A percentile compares a stretch with the other conserved stretches of the same genome.
phyloP scores from a whole-genome alignment of 2,113 vertebrate genomes.

The Ornithorhynchus anatinus region DNA sequence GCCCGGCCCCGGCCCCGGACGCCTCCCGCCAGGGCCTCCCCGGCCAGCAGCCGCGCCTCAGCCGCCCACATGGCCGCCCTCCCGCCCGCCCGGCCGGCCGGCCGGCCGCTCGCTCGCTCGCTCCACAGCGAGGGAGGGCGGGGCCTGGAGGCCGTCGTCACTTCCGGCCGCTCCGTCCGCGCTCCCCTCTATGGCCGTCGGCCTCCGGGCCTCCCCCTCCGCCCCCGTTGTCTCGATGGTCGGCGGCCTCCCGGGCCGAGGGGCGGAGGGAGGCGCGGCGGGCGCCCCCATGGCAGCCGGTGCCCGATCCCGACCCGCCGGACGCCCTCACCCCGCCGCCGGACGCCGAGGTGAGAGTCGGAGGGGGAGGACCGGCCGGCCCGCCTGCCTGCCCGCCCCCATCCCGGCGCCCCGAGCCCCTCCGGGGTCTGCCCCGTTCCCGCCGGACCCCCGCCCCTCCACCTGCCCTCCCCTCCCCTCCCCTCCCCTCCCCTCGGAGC shows the following conservation, averaged over 20 bases:
- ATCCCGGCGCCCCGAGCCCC: background rate
- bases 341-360: constrained; percentile 43
- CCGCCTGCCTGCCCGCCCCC: background rate
- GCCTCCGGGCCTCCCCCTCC: background rate
- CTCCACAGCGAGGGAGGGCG: background rate
- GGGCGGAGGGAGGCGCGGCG: background rate
- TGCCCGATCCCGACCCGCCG: background rate
- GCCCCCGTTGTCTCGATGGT: background rate
- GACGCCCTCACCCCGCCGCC: no score
- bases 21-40: background rate
- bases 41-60: background rate
- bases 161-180: background rate
- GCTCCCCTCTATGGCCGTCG: no score
- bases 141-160: background rate
- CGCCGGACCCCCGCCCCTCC: background rate
- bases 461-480: background rate
- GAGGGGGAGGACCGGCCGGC: background rate
- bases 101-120: background rate
- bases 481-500: no score
- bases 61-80: background rate
- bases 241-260: background rate
- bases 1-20: background rate
- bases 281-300: constrained; percentile 44
- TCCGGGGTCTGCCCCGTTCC: background rate
- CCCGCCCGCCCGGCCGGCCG: background rate